A percentile compares a stretch with the other conserved stretches of the same genome.
Conservation (phyloP, 2,113 vertebrate genomes). For the Paratilapia polleni region DNA sequence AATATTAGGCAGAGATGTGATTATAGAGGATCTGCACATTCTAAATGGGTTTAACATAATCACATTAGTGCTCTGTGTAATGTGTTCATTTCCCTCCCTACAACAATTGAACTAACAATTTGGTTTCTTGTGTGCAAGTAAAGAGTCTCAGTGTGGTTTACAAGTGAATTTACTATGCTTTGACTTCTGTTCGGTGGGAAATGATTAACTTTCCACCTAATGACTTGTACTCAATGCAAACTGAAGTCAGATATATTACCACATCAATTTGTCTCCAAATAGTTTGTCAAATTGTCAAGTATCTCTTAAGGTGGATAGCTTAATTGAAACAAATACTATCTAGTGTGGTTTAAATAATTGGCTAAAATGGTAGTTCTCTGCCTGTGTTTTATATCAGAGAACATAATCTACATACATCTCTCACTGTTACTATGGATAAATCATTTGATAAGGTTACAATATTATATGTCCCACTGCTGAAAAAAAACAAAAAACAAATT, state of each 20-base stretch:
- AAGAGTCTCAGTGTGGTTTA: neutral
- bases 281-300: neutral
- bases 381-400: neutral
- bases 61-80: neutral
- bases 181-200: neutral
- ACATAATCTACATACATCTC: neutral
- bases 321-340: neutral
- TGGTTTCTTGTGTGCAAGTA: neutral
- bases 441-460: constrained; percentile 31
- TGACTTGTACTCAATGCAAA: neutral
- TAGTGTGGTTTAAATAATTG: neutral
- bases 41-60: neutral
- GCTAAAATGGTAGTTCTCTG: neutral
- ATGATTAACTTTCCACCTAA: neutral
- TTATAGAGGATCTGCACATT: neutral
- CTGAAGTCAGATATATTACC: neutral
- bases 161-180: neutral
- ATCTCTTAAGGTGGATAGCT: neutral
- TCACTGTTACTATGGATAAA: neutral
- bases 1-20: neutral
- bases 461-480: neutral
- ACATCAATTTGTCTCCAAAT: neutral
- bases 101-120: neutral
- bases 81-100: neutral
- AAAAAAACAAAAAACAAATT: neutral